Conservation (phyloP, 2,113 vertebrate genomes). For the Chionodraco myersi region DNA sequence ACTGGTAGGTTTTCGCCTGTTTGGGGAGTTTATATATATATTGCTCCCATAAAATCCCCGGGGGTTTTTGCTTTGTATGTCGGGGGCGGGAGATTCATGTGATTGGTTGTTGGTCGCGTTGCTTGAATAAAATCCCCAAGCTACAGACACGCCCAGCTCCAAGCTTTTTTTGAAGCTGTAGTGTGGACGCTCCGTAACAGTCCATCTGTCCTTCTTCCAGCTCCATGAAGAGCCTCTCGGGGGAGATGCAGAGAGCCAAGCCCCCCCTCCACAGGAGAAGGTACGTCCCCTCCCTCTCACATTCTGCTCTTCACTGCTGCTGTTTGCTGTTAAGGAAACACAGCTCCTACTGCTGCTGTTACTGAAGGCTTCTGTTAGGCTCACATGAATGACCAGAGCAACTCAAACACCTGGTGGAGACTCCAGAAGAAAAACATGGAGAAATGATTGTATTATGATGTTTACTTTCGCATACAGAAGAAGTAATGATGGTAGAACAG, state of each 20-base stretch:
- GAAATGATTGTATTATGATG: background rate
- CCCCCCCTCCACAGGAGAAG: constrained; percentile 91
- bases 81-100: no score
- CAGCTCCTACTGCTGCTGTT: no score
- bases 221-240: constrained; percentile 84
- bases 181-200: background rate
- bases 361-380: background rate
- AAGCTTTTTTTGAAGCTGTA: no score
- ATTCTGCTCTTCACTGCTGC: background rate
- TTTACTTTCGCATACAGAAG: no score
- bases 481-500: no score
- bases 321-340: background rate
- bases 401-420: background rate
- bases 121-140: no score
- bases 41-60: no score
- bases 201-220: constrained; percentile 82
- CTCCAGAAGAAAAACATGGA: background rate
- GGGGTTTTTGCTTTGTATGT: no score
- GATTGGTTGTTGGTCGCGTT: no score
- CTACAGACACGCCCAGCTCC: no score
- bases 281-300: constrained; percentile 65
- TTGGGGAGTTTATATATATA: no score
- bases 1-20: no score
- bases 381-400: background rate
- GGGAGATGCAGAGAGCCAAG: constrained; percentile 85